phyloP scores from a whole-genome alignment of 92 coral and sea anemone genomes.

The Zoanthus sansibaricus region DNA sequence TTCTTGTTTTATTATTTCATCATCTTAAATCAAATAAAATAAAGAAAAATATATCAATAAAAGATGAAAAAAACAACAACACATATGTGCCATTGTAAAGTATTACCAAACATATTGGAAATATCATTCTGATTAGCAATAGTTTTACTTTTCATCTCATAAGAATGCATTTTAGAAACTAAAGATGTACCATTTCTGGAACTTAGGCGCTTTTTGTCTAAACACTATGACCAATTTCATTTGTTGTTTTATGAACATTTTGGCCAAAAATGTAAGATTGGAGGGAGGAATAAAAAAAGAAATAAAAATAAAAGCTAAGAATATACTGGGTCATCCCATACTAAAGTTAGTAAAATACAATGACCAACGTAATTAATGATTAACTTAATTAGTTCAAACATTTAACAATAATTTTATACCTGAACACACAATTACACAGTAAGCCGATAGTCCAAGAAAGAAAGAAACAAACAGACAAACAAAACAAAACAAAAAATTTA shows the following conservation, averaged over 20 bases:
- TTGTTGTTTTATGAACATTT: background rate
- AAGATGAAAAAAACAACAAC: background rate
- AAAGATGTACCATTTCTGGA: slow-evolving; percentile 19
- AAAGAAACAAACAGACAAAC: no score
- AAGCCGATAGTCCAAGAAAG: no score
- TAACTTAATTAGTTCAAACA: no score
- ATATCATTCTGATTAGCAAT: slow-evolving; percentile 9
- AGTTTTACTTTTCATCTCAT: slow-evolving; percentile 11
- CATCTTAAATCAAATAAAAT: slow-evolving; percentile 21
- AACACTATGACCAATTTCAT: background rate
- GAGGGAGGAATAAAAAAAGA: no score
- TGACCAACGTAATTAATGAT: no score
- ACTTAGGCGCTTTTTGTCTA: background rate
- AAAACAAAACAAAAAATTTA: no score
- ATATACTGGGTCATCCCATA: no score
- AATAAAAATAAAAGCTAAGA: no score
- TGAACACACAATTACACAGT: no score
- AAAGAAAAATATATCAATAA: slow-evolving; percentile 12
- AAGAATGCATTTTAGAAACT: slow-evolving; percentile 14
- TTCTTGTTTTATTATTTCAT: slow-evolving; percentile 24
- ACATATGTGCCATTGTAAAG: slow-evolving; percentile 1
- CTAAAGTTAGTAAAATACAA: no score
- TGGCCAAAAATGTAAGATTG: no score
- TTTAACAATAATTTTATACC: no score
- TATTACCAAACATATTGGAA: slow-evolving; percentile 10